Evolutionary conservation across 2,888 invertebrate species (phyloP).

Genomic region (Plebejus anna): DNA sequence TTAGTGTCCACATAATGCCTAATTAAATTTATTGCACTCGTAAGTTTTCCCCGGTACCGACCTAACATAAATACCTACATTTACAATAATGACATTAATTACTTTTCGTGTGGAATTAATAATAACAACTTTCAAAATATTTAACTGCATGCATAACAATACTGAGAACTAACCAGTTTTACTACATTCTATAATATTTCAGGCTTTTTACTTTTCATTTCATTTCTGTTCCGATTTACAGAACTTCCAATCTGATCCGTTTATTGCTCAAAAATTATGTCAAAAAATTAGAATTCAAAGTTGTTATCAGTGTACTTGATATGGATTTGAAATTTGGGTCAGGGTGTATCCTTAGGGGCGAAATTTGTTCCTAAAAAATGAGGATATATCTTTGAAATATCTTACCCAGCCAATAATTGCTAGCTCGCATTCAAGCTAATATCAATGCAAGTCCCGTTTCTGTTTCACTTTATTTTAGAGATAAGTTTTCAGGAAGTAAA

Average conservation of each 20-base stretch:
- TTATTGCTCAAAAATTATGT: neutral
- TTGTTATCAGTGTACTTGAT: neutral
- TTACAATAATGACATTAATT: conserved; percentile 17
- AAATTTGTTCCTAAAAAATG: neutral
- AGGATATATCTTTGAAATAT: neutral
- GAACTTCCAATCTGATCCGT: neutral
- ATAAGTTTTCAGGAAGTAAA: neutral
- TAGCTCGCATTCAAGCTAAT: neutral
- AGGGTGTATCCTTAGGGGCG: no score
- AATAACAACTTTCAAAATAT: conserved; percentile 4
- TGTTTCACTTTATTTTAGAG: neutral
- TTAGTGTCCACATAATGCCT: neutral
- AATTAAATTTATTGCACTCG: conserved; percentile 10
- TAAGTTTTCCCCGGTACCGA: conserved; percentile 6
- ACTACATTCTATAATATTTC: neutral
- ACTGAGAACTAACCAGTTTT: neutral
- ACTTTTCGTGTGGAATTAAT: neutral
- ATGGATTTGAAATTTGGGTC: neutral
- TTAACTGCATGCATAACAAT: conserved; percentile 1
- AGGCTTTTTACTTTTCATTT: neutral
- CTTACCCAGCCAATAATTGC: neutral
- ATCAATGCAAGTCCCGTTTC: neutral
- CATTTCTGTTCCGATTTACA: neutral
- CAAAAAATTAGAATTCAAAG: neutral
- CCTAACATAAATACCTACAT: neutral